Percentiles rank a stretch among this genome's conserved stretches.
Conservation (phyloP, 2,113 vertebrate genomes). For the Paradisaea rubra region DNA sequence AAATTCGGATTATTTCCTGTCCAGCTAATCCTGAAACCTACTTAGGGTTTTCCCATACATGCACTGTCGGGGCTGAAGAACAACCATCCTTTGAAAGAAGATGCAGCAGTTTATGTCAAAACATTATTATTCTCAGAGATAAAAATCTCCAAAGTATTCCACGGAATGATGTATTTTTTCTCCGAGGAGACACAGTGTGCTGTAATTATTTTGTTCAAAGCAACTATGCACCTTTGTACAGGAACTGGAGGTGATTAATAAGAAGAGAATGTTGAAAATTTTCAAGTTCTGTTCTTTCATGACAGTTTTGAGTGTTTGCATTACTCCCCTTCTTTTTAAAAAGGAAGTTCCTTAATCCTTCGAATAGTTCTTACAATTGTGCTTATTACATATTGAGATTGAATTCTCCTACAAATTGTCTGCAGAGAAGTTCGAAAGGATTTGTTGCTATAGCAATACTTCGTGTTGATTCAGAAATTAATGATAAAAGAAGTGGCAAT, state of each 20-base stretch:
- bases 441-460: constrained; percentile 55
- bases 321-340: neutral
- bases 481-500: constrained; percentile 24
- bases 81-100: neutral
- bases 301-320: neutral
- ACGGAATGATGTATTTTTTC: neutral
- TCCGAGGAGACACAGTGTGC: neutral
- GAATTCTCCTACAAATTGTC: constrained; percentile 23
- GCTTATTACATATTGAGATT: neutral
- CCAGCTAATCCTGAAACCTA: neutral
- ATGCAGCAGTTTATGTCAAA: neutral
- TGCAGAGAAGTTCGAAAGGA: neutral
- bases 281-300: neutral
- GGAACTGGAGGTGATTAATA: neutral
- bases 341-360: constrained; percentile 4
- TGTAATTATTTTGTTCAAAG: constrained; percentile 19
- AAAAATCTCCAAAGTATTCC: neutral
- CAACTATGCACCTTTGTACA: neutral
- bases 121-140: neutral
- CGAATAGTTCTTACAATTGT: neutral
- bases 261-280: neutral
- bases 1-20: neutral
- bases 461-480: constrained; percentile 16
- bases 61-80: neutral
- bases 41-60: neutral